Evolutionary conservation across 1,140 invertebrate species (phyloP), one percentile per base, ranked within the genome.

Genomic region (Nephotettix cincticeps): DNA sequence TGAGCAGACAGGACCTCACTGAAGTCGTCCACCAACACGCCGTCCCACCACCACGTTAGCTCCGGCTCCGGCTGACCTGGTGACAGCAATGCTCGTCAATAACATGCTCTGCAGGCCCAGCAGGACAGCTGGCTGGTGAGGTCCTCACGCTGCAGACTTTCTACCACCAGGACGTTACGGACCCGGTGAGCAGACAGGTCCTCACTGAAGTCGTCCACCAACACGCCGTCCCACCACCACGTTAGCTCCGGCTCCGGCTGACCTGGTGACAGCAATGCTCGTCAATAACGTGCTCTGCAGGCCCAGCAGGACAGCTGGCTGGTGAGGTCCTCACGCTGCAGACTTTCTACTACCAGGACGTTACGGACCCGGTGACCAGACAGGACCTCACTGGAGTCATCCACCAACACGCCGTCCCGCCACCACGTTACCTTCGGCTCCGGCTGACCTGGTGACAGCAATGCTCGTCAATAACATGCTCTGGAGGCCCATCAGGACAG

Each of bases 1-100:
- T 74, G 81, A 71, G 78, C 82, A 74, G 72, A 78, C 72, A 78
- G 80, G 70, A 81, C 78, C 73, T 83, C 80, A 30, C 81, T 84
- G 25, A 82, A 80, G 69, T 86, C 82, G 65, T 85, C 83, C 27
- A 86, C 69, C 2, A 86, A 75, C 19, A 80, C 78, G 28, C 82
- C 82, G 43, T 85, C 85, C 54, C 82, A 73, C 84, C 83, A 87
- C 86, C 86, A 88, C 1, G 83, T 83, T 0, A 88, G 83, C 73
- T 83, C 79, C 23, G 84, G 83, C 79, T 72, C 4, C 83, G 84
- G 67, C 79, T 79, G 64, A 83, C 84, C 84, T 29, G 1, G n/a
- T n/a, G n/a, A n/a, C n/a, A n/a, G n/a, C n/a, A n/a, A n/a, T n/a
- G n/a, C n/a, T n/a, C n/a, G n/a, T n/a, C n/a, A n/a, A n/a, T n/a